A percentile compares a stretch with the other conserved stretches of the same genome.
phyloP scores from a whole-genome alignment of 2,113 vertebrate species.

The Oreotrochilus melanogaster region DNA sequence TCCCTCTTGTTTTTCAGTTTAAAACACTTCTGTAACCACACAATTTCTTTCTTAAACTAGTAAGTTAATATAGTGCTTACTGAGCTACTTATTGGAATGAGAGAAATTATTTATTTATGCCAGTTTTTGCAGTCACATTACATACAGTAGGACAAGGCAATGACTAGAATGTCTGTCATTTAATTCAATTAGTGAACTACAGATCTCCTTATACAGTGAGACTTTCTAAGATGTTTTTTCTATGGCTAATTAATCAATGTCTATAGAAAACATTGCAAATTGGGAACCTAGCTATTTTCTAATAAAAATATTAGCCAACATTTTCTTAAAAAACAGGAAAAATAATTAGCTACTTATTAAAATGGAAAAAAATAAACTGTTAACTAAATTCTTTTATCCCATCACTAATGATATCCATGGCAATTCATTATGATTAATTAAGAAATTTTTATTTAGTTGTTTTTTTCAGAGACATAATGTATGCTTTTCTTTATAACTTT shows the following conservation, averaged over 20 bases:
- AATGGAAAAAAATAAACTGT: not conserved
- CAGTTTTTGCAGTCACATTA: constrained; percentile 2
- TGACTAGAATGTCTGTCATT: constrained; percentile 22
- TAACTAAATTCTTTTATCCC: not conserved
- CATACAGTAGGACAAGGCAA: not conserved
- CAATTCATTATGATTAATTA: not conserved
- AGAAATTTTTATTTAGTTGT: not conserved
- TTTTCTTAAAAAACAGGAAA: not conserved
- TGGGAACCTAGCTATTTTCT: not conserved
- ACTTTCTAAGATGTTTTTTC: not conserved
- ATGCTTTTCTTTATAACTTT: not conserved
- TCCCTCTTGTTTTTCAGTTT: not conserved
- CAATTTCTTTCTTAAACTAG: not conserved
- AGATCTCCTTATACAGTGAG: not conserved
- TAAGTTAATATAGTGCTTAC: not conserved
- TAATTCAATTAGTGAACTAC: constrained; percentile 32
- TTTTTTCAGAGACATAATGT: not conserved
- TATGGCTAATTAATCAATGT: not conserved
- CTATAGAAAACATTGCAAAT: not conserved
- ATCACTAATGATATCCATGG: not conserved
- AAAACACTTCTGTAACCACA: not conserved
- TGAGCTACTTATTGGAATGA: not conserved
- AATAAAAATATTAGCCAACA: not conserved
- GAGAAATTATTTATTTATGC: not conserved
- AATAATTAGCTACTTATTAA: not conserved